Conservation (phyloP, 2,113 vertebrate species). For the Nannobrachium achirus region DNA sequence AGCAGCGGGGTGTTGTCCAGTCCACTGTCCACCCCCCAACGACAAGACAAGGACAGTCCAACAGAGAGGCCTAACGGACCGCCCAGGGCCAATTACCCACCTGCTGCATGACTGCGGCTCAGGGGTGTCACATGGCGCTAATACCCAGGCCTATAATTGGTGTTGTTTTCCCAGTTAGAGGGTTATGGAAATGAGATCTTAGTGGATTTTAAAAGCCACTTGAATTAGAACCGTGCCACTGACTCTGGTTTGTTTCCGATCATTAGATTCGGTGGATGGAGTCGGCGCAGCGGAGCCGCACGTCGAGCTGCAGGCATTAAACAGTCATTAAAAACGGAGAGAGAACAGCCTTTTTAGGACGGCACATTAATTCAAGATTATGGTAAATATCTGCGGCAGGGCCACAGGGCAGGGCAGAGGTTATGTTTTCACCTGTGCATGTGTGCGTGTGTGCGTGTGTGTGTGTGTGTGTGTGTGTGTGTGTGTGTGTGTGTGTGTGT, state of each 20-base stretch:
- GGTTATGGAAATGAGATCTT: conserved; percentile 57
- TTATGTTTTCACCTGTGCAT: too few relatives aligned
- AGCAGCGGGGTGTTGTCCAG: conserved; percentile 33
- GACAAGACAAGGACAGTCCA: conserved; percentile 62
- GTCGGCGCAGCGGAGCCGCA: conserved; percentile 18
- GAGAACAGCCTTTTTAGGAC: conserved; percentile 13
- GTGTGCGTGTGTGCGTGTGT: too few relatives aligned
- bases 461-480: too few relatives aligned
- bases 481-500: too few relatives aligned
- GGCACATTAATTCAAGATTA: conserved; percentile 37
- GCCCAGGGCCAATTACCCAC: conserved; percentile 73
- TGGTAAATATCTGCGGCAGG: background rate
- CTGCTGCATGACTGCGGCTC: conserved; percentile 62
- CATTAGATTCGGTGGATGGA: conserved; percentile 34
- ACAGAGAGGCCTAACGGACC: conserved; percentile 41
- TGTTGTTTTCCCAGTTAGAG: conserved; percentile 58
- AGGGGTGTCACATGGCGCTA: conserved; percentile 62
- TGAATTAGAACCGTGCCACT: conserved; percentile 40
- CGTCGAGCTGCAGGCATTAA: conserved; percentile 24
- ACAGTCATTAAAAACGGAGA: conserved; percentile 31
- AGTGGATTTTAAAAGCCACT: conserved; percentile 52
- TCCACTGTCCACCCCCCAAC: conserved; percentile 51
- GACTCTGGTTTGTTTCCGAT: conserved; percentile 26
- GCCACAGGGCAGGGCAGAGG: too few relatives aligned
- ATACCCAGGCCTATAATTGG: conserved; percentile 55